phyloP scores from a whole-genome alignment of 2,888 invertebrate genomes.

The Pycnomerus fuliginosus region DNA sequence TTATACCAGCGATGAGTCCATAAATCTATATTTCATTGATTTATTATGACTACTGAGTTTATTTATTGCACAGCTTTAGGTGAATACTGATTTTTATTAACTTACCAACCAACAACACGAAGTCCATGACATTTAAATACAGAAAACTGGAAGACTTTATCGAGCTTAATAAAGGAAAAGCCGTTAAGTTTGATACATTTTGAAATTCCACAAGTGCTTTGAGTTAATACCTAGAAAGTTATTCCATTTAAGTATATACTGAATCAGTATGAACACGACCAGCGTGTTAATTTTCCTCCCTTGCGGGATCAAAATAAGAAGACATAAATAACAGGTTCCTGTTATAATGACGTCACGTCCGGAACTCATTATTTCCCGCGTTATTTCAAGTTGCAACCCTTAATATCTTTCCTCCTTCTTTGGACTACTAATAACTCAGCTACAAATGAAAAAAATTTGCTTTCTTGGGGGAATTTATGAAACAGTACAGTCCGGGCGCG shows the following conservation, averaged over 20 bases:
- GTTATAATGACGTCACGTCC: constrained; percentile 57
- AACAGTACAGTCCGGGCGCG: no score
- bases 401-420: constrained; percentile 47
- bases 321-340: constrained; percentile 54
- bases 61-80: constrained; percentile 7
- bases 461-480: no score
- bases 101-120: background rate
- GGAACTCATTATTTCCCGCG: constrained; percentile 55
- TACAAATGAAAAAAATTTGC: no score
- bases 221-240: constrained; percentile 41
- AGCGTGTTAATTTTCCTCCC: constrained; percentile 50
- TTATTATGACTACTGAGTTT: constrained; percentile 18
- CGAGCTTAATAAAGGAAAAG: constrained; percentile 13
- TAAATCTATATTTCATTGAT: constrained; percentile 10
- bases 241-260: constrained; percentile 46
- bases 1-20: constrained; percentile 18
- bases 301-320: constrained; percentile 51
- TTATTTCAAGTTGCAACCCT: constrained; percentile 53
- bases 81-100: background rate
- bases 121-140: background rate
- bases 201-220: constrained; percentile 25
- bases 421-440: constrained; percentile 48
- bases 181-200: constrained; percentile 20
- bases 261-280: constrained; percentile 44
- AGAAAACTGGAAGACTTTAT: background rate